These are phyloP conservation scores for Scarus forsteni DNA, from an alignment of 2,797 vertebrate species.

Conservation along the genomic window DNA sequence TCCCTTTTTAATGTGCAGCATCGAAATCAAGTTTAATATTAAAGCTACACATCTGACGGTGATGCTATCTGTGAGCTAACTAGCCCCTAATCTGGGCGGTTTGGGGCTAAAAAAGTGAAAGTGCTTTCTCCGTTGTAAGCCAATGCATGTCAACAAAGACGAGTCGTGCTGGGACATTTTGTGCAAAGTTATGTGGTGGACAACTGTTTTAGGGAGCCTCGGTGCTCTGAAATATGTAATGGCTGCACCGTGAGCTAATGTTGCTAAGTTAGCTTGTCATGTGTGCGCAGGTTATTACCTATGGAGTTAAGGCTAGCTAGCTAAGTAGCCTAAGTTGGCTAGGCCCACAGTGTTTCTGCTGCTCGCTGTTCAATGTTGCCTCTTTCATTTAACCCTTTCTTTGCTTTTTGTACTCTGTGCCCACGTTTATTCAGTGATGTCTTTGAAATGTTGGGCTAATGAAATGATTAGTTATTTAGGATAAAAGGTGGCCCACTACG, in stretches of 20 bases:
- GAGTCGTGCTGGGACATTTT: background rate
- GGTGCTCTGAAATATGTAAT: conserved; percentile 23
- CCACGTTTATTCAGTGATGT: background rate
- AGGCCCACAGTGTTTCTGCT: conserved; percentile 73
- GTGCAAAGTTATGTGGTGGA: conserved; percentile 7
- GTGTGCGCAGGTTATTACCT: conserved; percentile 72
- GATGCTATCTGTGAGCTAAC: conserved; percentile 72
- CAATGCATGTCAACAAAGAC: conserved; percentile 29
- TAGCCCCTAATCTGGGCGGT: conserved; percentile 75
- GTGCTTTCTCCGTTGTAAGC: conserved; percentile 41
- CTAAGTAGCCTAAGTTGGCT: conserved; percentile 78
- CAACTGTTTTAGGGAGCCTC: background rate
- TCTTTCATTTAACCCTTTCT: conserved; percentile 77
- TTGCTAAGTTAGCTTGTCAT: conserved; percentile 78
- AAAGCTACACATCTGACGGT: conserved; percentile 59
- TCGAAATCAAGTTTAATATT: conserved; percentile 43
- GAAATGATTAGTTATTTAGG: background rate
- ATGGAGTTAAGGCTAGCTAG: conserved; percentile 66
- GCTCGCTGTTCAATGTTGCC: conserved; percentile 65
- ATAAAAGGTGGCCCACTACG: background rate
- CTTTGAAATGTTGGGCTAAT: conserved; percentile 2
- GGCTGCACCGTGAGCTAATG: conserved; percentile 70
- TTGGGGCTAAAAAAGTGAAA: conserved; percentile 78
- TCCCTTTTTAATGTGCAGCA: background rate
- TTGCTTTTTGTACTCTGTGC: conserved; percentile 11